These are phyloP conservation scores for Trachemys scripta DNA, from an alignment of 2,113 vertebrate species.

Conservation along the genomic window DNA sequence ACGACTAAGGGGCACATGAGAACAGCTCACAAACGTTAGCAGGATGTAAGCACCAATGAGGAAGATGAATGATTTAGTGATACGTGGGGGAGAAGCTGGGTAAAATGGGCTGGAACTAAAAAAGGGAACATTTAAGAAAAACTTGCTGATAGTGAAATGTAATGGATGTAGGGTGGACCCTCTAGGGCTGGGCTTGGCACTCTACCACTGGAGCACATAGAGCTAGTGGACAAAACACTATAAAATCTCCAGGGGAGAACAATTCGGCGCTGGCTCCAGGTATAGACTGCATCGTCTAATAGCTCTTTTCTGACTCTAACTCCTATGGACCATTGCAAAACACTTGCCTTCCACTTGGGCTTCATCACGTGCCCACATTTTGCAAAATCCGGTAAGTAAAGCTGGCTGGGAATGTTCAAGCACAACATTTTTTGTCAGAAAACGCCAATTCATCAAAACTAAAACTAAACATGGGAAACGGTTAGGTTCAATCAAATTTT, in stretches of 20 bases:
- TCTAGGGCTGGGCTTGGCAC: no score
- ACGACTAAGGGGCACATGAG: background rate
- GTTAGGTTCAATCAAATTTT: background rate
- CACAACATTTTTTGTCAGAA: background rate
- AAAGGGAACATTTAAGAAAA: background rate
- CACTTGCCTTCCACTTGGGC: background rate
- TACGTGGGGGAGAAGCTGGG: background rate
- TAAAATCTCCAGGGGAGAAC: no score
- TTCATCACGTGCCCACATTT: background rate
- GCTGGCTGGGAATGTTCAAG: background rate
- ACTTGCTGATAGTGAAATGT: background rate
- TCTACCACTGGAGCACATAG: background rate
- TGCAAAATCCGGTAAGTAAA: background rate
- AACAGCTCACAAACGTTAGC: background rate
- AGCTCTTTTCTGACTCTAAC: background rate
- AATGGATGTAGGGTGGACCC: background rate
- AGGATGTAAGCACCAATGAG: background rate
- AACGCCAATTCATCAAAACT: background rate
- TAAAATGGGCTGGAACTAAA: background rate
- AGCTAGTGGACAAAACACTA: background rate
- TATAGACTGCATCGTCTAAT: background rate
- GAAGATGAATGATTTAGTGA: background rate
- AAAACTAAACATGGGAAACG: background rate
- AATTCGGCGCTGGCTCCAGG: background rate
- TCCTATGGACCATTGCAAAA: rapidly evolving